Evolutionary conservation across 2,888 invertebrate genomes (phyloP).

Genomic region (Coremacera marginata): DNA sequence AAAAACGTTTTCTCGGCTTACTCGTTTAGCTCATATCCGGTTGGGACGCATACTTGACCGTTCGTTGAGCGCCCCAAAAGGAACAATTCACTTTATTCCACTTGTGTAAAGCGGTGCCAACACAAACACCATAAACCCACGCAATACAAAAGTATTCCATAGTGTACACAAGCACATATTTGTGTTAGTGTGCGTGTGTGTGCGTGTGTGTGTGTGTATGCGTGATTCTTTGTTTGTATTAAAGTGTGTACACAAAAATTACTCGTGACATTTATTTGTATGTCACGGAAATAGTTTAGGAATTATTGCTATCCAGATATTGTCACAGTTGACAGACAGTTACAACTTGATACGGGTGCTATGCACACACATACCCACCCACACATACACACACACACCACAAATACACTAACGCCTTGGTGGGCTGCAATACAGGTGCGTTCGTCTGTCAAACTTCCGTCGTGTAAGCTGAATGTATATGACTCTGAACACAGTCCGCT

Average conservation of each 20-base stretch:
- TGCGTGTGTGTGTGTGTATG: too few relatives aligned
- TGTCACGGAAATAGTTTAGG: constrained; percentile 52
- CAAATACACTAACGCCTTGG: background rate
- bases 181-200: background rate
- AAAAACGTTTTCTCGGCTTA: constrained; percentile 17
- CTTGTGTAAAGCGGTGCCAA: background rate
- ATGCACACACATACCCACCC: background rate
- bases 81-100: background rate
- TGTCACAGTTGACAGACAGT: constrained; percentile 52
- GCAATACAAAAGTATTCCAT: background rate
- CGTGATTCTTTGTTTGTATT: background rate
- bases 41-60: constrained; percentile 3
- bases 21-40: constrained; percentile 4
- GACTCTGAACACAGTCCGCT: constrained; percentile 11
- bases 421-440: constrained; percentile 21
- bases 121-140: background rate
- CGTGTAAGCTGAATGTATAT: background rate
- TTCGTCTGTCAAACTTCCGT: background rate
- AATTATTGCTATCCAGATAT: constrained; percentile 52
- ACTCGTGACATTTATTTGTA: constrained; percentile 48
- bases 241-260: constrained; percentile 36
- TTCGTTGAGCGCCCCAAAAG: background rate
- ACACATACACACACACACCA: constrained; percentile 8
- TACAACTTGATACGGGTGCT: constrained; percentile 35
- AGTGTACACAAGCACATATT: background rate